A percentile compares a stretch with the other conserved stretches of the same genome.
Evolutionary conservation across 2,113 vertebrate genomes (phyloP).

Genomic region (Thymallus thymallus): DNA sequence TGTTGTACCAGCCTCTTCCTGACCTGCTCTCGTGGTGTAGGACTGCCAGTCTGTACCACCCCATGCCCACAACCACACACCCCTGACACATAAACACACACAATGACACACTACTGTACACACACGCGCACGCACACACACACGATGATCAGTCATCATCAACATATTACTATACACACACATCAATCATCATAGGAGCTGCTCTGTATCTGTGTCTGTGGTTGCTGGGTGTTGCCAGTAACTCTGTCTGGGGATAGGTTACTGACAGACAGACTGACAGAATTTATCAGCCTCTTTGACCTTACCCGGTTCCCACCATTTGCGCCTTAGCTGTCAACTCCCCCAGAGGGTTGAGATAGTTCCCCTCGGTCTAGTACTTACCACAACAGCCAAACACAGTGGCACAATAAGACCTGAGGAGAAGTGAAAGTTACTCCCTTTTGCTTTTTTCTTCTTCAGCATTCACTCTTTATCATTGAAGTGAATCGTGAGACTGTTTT

Average conservation of each 20-base stretch:
- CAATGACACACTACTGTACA: slow-evolving; percentile 7
- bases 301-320: slow-evolving; percentile 9
- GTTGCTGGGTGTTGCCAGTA: slow-evolving; percentile 19
- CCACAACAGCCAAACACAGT: slow-evolving; percentile 19
- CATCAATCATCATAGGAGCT: neutral
- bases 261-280: neutral
- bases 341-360: slow-evolving; percentile 12
- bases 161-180: slow-evolving; percentile 1
- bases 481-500: neutral
- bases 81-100: slow-evolving; percentile 1
- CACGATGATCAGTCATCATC: neutral
- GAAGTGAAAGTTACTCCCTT: slow-evolving; percentile 4
- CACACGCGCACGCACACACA: neutral
- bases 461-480: neutral
- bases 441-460: neutral
- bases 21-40: slow-evolving; percentile 25
- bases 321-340: slow-evolving; percentile 22
- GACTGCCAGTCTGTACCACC: slow-evolving; percentile 32
- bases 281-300: neutral
- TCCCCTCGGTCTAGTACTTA: slow-evolving; percentile 15
- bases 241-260: neutral
- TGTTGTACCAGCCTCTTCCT: slow-evolving; percentile 23
- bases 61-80: neutral
- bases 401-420: slow-evolving; percentile 1
- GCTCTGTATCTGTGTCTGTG: neutral